A percentile compares a stretch with the other conserved stretches of the same genome.
phyloP scores from a whole-genome alignment of 2,797 vertebrate genomes.

The Apogon talboti region DNA sequence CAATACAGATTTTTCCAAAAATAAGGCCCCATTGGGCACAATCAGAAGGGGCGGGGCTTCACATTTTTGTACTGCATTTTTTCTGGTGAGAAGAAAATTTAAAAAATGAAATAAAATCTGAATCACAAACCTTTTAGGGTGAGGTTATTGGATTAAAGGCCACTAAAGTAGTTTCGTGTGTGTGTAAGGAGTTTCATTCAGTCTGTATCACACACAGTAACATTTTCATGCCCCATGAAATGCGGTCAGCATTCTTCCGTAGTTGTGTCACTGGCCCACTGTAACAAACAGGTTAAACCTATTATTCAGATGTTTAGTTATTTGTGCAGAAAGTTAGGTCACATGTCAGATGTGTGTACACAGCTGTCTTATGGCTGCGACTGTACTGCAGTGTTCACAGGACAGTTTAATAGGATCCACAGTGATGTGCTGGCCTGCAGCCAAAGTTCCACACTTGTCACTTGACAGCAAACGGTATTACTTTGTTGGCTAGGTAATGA shows the following conservation, averaged over 20 bases:
- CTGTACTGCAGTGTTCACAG: constrained; percentile 43
- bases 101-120: no score
- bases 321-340: constrained; percentile 45
- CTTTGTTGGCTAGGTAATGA: constrained; percentile 56
- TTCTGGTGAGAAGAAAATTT: no score
- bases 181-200: no score
- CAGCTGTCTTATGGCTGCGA: constrained; percentile 31
- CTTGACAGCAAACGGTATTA: constrained; percentile 59
- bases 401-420: constrained; percentile 71
- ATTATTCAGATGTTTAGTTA: constrained; percentile 53
- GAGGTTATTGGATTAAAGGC: no score
- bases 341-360: constrained; percentile 49
- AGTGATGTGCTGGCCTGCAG: constrained; percentile 63
- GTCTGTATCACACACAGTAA: neutral
- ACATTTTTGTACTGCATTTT: no score
- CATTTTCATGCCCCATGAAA: constrained; percentile 2
- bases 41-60: no score
- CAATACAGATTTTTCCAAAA: no score
- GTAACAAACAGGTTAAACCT: constrained; percentile 38
- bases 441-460: constrained; percentile 69
- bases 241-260: constrained; percentile 10
- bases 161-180: no score
- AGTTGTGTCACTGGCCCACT: constrained; percentile 9
- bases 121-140: no score
- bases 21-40: no score